phyloP scores from a whole-genome alignment of 35 echinoderm and acorn worm genomes.

The Anneissia japonica region DNA sequence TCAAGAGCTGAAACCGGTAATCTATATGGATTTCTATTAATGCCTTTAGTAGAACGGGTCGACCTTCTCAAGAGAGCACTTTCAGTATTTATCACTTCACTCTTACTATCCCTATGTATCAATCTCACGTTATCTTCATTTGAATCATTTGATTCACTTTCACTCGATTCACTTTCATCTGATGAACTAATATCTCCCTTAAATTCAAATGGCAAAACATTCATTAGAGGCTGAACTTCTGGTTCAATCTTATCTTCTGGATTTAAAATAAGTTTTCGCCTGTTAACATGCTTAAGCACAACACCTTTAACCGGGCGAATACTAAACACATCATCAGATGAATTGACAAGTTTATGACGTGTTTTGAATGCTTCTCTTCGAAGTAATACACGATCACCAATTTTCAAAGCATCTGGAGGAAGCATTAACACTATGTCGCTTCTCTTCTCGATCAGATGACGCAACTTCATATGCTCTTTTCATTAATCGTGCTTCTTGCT shows the following conservation, averaged over 20 bases:
- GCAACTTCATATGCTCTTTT: not conserved
- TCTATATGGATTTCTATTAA: not conserved
- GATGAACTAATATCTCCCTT: not conserved
- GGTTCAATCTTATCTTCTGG: not conserved
- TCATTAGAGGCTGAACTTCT: not conserved
- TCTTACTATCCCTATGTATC: too few relatives aligned
- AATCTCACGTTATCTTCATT: too few relatives aligned
- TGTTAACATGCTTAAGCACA: not conserved
- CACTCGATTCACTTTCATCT: not conserved
- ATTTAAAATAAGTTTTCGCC: not conserved
- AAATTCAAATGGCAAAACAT: not conserved
- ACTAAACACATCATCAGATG: not conserved
- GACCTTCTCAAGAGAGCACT: conserved; percentile 1
- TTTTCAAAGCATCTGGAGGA: not conserved
- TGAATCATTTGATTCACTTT: too few relatives aligned
- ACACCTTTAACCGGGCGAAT: not conserved
- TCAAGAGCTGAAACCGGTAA: too few relatives aligned
- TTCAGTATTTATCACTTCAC: too few relatives aligned
- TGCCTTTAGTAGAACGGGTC: not conserved
- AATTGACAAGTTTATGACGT: conserved; percentile 20
- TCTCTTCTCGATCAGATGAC: not conserved
- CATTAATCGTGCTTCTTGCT: not conserved
- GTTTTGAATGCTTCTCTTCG: conserved; percentile 9
- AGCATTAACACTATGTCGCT: not conserved
- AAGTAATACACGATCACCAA: conserved; percentile 6